Conservation (phyloP, 2,113 vertebrate species). For the Trinectes maculatus region DNA sequence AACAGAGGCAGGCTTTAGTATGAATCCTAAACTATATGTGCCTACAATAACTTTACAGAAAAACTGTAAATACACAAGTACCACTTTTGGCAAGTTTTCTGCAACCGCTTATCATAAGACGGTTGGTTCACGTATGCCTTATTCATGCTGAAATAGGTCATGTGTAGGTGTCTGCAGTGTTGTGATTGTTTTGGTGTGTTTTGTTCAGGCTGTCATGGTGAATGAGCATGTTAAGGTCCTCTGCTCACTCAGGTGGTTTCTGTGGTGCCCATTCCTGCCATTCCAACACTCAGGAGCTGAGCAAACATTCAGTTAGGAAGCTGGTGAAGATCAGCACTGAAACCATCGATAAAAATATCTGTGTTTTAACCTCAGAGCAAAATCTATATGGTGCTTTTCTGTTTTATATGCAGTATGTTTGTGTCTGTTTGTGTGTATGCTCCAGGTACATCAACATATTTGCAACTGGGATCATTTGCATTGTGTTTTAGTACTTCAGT, state of each 20-base stretch:
- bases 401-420: background rate
- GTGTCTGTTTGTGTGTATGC: background rate
- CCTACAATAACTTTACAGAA: background rate
- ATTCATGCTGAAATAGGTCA: background rate
- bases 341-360: conserved; percentile 10
- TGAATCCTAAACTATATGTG: background rate
- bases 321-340: conserved; percentile 12
- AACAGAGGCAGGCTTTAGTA: background rate
- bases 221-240: conserved; percentile 66
- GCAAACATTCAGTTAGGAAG: conserved; percentile 58
- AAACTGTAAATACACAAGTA: background rate
- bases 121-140: background rate
- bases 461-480: background rate
- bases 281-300: conserved; percentile 60
- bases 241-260: conserved; percentile 70
- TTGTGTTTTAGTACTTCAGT: background rate
- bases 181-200: conserved; percentile 71
- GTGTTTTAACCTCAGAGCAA: background rate
- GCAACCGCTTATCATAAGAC: background rate
- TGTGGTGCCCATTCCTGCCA: conserved; percentile 71
- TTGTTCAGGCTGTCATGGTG: conserved; percentile 76
- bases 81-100: background rate
- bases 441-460: background rate
- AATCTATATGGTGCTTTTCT: background rate
- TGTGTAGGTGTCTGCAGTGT: conserved; percentile 22